Percentiles rank a stretch among this genome's conserved stretches.
Conservation (phyloP, 2,797 vertebrate species). For the Sarcophilus harrisii region DNA sequence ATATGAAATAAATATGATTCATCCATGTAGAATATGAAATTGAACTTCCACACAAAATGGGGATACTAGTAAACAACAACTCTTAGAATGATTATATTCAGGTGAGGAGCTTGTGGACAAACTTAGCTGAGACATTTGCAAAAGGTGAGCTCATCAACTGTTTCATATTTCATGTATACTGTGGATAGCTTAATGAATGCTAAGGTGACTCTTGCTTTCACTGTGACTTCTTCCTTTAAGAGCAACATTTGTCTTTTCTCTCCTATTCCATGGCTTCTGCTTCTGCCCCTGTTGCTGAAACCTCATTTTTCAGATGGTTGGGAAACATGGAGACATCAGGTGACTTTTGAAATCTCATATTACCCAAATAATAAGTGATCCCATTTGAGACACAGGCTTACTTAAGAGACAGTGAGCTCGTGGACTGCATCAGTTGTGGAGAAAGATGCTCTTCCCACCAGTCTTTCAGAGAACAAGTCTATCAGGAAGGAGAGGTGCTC, state of each 20-base stretch:
- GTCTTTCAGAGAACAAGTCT: too few species aligned
- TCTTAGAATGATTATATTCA: background rate
- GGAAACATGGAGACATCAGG: background rate
- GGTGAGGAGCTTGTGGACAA: background rate
- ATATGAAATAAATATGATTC: background rate
- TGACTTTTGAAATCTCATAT: background rate
- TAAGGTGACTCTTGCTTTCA: background rate
- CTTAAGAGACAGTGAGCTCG: too few species aligned
- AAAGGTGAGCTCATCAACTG: background rate
- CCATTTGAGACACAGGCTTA: too few species aligned
- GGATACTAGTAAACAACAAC: background rate
- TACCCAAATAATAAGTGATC: background rate
- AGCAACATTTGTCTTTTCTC: background rate
- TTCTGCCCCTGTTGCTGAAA: background rate
- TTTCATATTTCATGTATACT: background rate
- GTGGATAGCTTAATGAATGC: background rate
- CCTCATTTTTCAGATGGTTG: background rate
- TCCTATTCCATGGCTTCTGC: background rate
- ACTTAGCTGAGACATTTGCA: background rate
- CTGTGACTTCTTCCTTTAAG: background rate
- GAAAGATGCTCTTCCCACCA: too few species aligned
- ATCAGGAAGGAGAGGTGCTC: too few species aligned
- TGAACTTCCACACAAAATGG: background rate
- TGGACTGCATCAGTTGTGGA: too few species aligned
- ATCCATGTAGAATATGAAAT: background rate